Evolutionary conservation across 2,113 vertebrate species (phyloP).

Genomic region (Ancistrus triradiatus): DNA sequence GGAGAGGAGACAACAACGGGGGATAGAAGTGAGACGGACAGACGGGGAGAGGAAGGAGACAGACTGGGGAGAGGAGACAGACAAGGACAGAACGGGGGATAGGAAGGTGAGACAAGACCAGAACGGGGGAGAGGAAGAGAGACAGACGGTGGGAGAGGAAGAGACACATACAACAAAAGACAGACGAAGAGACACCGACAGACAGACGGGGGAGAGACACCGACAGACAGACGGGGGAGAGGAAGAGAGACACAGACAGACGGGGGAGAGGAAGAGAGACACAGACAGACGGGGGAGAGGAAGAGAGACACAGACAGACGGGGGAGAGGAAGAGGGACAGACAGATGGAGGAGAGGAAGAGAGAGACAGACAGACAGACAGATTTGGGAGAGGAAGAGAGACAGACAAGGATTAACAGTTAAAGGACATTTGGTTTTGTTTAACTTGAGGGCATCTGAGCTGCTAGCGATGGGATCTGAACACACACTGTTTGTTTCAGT

Average conservation of each 20-base stretch:
- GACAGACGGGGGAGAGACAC: neutral
- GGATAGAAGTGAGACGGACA: too few species aligned
- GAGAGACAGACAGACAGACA: neutral
- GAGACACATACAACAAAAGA: too few species aligned
- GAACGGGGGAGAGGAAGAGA: neutral
- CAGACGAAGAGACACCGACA: too few species aligned
- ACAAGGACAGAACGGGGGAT: too few species aligned
- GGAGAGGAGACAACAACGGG: too few species aligned
- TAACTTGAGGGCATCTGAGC: neutral
- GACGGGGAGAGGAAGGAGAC: too few species aligned
- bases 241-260: neutral
- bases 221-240: neutral
- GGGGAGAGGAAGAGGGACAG: neutral
- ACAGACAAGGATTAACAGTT: too few species aligned
- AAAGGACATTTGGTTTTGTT: too few species aligned
- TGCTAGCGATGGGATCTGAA: neutral
- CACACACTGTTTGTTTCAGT: neutral
- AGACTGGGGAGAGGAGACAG: too few species aligned
- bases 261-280: neutral
- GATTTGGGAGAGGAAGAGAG: neutral
- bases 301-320: too few species aligned
- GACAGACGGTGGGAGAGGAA: neutral
- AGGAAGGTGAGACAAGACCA: too few species aligned
- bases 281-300: neutral
- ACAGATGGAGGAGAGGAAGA: neutral